Percentiles rank a stretch among this genome's conserved stretches.
These are phyloP conservation scores for Oncopodura yosiiana DNA, from an alignment of 1,140 invertebrate genomes.

Conservation along the genomic window DNA sequence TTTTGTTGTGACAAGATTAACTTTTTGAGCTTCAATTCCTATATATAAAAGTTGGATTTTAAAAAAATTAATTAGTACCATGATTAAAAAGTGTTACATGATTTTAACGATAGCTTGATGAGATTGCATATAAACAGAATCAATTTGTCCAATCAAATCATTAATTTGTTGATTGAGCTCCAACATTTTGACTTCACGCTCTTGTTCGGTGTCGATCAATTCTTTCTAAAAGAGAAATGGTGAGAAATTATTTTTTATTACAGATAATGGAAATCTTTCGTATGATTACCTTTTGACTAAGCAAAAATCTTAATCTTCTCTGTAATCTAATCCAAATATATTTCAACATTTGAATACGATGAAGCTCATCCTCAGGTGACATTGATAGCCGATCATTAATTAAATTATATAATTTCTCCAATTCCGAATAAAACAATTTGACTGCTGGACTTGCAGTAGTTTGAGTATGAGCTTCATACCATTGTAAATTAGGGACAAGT, in stretches of 20 bases:
- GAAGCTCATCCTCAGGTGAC: conserved; percentile 12
- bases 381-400: conserved; percentile 9
- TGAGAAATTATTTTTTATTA: neutral
- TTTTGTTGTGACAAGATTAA: conserved; percentile 11
- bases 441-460: too few species aligned
- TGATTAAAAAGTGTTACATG: neutral
- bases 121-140: neutral
- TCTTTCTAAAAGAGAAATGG: neutral
- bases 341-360: conserved; percentile 3
- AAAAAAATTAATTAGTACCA: neutral
- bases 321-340: conserved; percentile 14
- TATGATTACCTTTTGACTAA: neutral
- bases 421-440: conserved; percentile 5
- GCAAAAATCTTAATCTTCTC: neutral
- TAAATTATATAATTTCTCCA: conserved; percentile 6
- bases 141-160: conserved; percentile 10
- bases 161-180: conserved; percentile 13
- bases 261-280: neutral
- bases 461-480: too few species aligned
- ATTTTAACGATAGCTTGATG: conserved; percentile 7
- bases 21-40: neutral
- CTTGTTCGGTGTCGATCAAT: neutral
- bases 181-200: neutral
- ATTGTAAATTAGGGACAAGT: too few species aligned
- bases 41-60: neutral